Percentiles rank a stretch among this genome's conserved stretches.
phyloP scores from a whole-genome alignment of 1,140 invertebrate genomes.

The Ceratosolen fusciceps region DNA sequence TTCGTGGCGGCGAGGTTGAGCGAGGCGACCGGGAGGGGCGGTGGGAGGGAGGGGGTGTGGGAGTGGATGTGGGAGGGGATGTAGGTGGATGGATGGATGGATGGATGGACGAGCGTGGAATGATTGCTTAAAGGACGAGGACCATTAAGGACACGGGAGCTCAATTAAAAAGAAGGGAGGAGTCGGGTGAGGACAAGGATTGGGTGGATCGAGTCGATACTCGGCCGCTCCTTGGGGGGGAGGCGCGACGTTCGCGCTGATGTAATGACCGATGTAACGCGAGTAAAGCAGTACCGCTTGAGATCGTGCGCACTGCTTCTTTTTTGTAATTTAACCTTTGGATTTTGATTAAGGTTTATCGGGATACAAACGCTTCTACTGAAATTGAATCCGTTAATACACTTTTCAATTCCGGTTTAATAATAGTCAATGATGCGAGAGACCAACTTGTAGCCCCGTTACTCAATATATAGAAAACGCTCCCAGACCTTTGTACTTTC shows the following conservation, averaged over 20 bases:
- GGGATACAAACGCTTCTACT: not conserved
- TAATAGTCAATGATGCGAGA: not conserved
- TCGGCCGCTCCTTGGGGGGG: not conserved
- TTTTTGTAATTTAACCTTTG: not conserved
- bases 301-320: not conserved
- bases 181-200: too few species aligned
- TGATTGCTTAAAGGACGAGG: too few species aligned
- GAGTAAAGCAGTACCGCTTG: not conserved
- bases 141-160: conserved; percentile 68
- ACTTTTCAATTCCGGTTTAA: not conserved
- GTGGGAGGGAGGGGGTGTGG: too few species aligned
- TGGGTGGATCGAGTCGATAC: too few species aligned
- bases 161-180: conserved; percentile 70
- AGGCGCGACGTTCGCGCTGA: not conserved
- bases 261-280: not conserved
- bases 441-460: not conserved
- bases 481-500: not conserved
- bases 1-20: too few species aligned
- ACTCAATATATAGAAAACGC: too few species aligned
- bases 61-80: too few species aligned
- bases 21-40: too few species aligned
- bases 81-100: too few species aligned
- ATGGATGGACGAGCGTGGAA: too few species aligned
- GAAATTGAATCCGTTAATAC: not conserved
- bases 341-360: conserved; percentile 1